Base-by-base conservation (phyloP, 1,140 invertebrate species). In the Papilio machaon region DNA sequence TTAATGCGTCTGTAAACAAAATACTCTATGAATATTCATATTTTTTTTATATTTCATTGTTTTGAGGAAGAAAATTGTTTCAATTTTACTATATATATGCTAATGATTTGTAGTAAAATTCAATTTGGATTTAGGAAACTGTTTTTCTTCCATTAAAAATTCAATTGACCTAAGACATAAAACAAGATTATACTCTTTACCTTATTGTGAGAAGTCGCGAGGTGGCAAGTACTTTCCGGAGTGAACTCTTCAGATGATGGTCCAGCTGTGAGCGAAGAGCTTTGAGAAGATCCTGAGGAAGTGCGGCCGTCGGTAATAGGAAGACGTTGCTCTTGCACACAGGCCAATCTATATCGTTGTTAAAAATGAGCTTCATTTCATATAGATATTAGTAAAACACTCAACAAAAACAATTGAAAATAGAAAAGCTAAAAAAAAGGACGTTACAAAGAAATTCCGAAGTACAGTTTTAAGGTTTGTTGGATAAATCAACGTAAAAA, bases 261-360 rank as follows among this genome's bases (percentile, higher is more conserved):
- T 0, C 88, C 89, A 15, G 88, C 87, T 4, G 92, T 91, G 81
- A 90, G 88, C 0, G 86, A 87, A 6, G 92, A 94, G 81, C 91
- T 90, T 79, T 91, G 91, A 0, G 94, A 91, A 2, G 92, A 91
- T 6, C 85, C 89, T 0, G 96, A 96, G 3, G 96, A 96, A n/a
- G 96, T 90, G 81, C 96, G 95, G n/a, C 96, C 97, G 82, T 96
- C 96, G n/a, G 94, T 84, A n/a, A 96, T 95, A 13, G 97, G 97
- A 82, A 98, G 95, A 85, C 98, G 96, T 93, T 99, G 98, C 93
- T 99, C 98, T 95, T 99, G 98, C 52, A 99, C 98, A 90, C 98
- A 98, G 60, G 98, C 98, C 92, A 99, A 96, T 90, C 98, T 99
- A 91, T 46, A 76, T 79, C 47, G 38, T 70, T 70, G 3, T 35